Evolutionary conservation across 2,797 vertebrate genomes (phyloP), one percentile per base, ranked within the genome.

Genomic region (Chloroceryle inda): DNA sequence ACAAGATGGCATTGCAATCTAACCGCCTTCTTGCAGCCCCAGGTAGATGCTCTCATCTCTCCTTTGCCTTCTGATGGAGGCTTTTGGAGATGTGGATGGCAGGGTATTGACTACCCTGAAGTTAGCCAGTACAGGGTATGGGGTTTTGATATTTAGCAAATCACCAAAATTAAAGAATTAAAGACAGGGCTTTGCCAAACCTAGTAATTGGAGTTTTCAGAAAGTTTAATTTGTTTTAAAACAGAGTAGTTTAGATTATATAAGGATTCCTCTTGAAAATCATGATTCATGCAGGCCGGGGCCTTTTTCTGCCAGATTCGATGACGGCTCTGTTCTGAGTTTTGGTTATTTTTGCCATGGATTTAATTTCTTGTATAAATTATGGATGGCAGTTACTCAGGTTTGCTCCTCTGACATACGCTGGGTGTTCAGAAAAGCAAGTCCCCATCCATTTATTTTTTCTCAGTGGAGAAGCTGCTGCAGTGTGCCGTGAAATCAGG

Each of bases 1-100:
- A 97, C 96, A 92, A 97, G 97, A 61, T 97, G 97, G 97, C 95
- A 95, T 95, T 96, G 94, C 95, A 95, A 81, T 92, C 88, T 63
- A 71, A 74, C 55, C 31, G 7, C 95, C 95, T 92, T 80, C 81
- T 45, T 31, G 23, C 2, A 2, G 67, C 52, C 49, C 89, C 92
- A 85, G 88, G 73, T 92, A 9, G 31, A 17, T 42, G 76, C 73
- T 82, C 66, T 29, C 31, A 1, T 44, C 53, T 73, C 50, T 63
- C 44, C 38, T 47, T 10, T 38, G 68, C 52, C 35, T 91, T 33
- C 67, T 9, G 3, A 69, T 15, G 31, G 26, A 58, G 33, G 66
- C 11, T 6, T 18, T 31, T 13, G 52, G 42, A 31, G 59, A 29
- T 85, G 67, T 74, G 4, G 5, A 40, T 15, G 50, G 42, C 62